Conservation (phyloP, 2,113 vertebrate genomes). For the Illadopsis cleaveri region DNA sequence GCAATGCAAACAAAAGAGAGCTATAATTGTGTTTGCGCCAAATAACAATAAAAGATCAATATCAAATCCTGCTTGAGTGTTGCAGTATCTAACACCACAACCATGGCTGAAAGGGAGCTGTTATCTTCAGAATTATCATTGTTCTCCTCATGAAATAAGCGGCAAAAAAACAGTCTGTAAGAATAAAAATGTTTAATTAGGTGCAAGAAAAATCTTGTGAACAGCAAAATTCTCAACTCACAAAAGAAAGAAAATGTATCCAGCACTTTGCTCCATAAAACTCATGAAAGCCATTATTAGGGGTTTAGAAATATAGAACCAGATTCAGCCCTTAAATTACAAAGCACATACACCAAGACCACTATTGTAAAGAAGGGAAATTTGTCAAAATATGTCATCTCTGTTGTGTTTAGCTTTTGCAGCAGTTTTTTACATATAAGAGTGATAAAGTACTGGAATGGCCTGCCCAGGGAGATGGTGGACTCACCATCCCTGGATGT, state of each 20-base stretch:
- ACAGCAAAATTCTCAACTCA: background rate
- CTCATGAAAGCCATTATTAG: background rate
- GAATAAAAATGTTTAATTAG: background rate
- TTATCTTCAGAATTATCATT: background rate
- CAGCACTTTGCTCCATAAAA: background rate
- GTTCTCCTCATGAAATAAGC: background rate
- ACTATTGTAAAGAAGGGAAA: background rate
- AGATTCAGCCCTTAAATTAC: background rate
- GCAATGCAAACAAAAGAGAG: constrained; percentile 2
- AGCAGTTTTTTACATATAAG: background rate
- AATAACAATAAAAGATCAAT: constrained; percentile 23
- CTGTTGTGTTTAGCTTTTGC: background rate
- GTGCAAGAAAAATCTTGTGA: background rate
- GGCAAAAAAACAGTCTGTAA: background rate
- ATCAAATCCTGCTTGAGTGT: background rate
- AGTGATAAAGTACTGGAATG: too few species aligned
- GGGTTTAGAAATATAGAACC: background rate
- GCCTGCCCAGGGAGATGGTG: too few species aligned
- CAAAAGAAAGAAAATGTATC: background rate
- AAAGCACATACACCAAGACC: background rate
- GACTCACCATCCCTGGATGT: too few species aligned
- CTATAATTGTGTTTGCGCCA: constrained; percentile 36
- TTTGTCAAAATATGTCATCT: background rate
- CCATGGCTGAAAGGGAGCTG: background rate
- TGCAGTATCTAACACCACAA: background rate